Evolutionary conservation across 2,113 vertebrate genomes (phyloP), one percentile per base, ranked within the genome.

Genomic region (Pycnonotus jocosus): DNA sequence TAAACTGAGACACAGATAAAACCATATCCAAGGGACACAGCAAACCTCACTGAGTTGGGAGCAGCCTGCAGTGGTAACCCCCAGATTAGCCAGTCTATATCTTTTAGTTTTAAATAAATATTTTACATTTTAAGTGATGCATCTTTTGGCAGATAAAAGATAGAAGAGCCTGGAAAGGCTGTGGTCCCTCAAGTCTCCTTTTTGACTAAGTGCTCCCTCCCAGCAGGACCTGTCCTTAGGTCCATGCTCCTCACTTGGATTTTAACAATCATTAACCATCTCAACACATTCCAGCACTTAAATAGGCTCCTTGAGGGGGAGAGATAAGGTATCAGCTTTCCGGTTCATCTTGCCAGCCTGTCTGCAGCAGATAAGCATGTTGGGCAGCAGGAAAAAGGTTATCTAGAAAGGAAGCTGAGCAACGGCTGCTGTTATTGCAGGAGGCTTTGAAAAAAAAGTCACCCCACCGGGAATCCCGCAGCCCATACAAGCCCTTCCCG

Each of bases 261-360:
- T 96, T 62, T 25, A 64, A 78, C 54, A 83, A 90, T 90, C 82
- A 21, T 77, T 96, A 96, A 96, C 97, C 97, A 96, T 94, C 33
- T 30, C 73, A 78, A 92, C 93, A 66, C 97, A 96, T 97, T 98
- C 97, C 95, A 86, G 21, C 58, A 73, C 51, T 42, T 90, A 92
- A 95, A 54, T 69, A 81, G 86, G 77, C 85, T 89, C 42, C 44
- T 82, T 76, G 72, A 91, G 90, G 51, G 58, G 44, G 19, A 56
- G 31, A 96, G 96, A 97, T 85, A 96, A 97, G 90, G 94, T 93
- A 92, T 92, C 77, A 45, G 68, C 81, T 92, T 97, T 97, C 96
- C 70, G 51, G 97, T 94, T 94, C 95, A 94, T 95, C 93, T 89
- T 95, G 94, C 89, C 85, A 87, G 90, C 78, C 93, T 92, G 92